Evolutionary conservation across 2,888 invertebrate genomes (phyloP).

Genomic region (Coleophora flavipennella): DNA sequence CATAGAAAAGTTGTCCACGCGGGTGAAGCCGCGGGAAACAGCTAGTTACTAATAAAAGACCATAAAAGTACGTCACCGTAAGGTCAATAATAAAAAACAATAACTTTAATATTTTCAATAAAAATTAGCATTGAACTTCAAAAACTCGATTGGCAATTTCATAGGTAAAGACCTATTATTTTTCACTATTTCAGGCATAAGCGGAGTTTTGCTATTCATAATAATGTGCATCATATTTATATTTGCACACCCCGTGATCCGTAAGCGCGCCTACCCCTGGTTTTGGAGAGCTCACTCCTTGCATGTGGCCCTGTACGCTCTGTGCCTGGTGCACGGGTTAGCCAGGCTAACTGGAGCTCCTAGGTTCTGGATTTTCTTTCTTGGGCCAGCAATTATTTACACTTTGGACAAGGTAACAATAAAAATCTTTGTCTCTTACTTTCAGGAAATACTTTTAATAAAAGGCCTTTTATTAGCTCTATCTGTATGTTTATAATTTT

Average conservation of each 20-base stretch:
- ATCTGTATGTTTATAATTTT: too few species aligned
- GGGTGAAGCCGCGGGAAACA: too few species aligned
- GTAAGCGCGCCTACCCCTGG: constrained; percentile 94
- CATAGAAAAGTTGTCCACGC: too few species aligned
- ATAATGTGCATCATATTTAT: constrained; percentile 96
- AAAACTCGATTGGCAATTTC: too few species aligned
- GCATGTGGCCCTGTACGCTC: constrained; percentile 87
- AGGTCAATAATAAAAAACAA: too few species aligned
- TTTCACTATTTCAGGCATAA: constrained; percentile 75
- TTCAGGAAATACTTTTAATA: too few species aligned
- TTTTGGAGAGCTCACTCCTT: constrained; percentile 96
- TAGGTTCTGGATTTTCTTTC: constrained; percentile 94
- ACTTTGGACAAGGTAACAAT: constrained; percentile 85
- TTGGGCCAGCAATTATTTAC: constrained; percentile 92
- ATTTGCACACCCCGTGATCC: constrained; percentile 94
- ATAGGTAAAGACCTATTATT: too few species aligned
- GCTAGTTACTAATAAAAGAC: too few species aligned
- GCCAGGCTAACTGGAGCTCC: constrained; percentile 93
- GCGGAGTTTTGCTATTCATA: constrained; percentile 88
- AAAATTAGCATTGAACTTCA: too few species aligned
- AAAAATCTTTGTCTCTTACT: constrained; percentile 1
- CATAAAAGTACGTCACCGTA: too few species aligned
- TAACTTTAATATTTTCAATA: too few species aligned
- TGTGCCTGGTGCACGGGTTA: constrained; percentile 91
- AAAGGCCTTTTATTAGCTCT: too few species aligned